These are phyloP conservation scores for Dioctria rufipes DNA, from an alignment of 2,888 invertebrate species.

Conservation along the genomic window DNA sequence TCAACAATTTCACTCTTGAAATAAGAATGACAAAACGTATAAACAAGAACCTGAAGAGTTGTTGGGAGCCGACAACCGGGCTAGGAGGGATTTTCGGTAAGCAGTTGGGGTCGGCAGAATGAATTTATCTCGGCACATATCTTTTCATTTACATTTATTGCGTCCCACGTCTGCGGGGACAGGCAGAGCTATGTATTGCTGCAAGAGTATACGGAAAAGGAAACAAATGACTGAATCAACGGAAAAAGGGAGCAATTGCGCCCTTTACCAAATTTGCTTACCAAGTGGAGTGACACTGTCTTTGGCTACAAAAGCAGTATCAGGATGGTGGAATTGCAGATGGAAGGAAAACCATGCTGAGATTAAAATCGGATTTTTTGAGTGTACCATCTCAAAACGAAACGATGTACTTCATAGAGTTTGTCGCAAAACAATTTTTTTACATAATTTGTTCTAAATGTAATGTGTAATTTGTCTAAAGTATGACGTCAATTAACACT, in stretches of 20 bases:
- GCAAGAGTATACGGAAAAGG: conserved; percentile 37
- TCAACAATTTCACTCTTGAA: conserved; percentile 54
- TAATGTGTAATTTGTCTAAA: too few relatives aligned
- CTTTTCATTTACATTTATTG: conserved; percentile 54
- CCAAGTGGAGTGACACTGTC: conserved; percentile 49
- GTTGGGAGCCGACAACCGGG: conserved; percentile 16
- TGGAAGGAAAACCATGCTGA: conserved; percentile 50
- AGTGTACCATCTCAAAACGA: conserved; percentile 39
- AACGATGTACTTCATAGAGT: background rate
- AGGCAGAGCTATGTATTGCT: conserved; percentile 21
- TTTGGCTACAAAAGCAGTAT: conserved; percentile 47
- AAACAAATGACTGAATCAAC: conserved; percentile 54
- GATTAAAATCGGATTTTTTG: conserved; percentile 51
- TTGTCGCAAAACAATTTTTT: background rate
- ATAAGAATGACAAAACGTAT: conserved; percentile 52
- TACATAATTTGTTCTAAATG: too few relatives aligned
- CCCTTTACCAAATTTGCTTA: conserved; percentile 53
- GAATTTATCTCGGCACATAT: conserved; percentile 54
- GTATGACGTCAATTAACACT: too few relatives aligned
- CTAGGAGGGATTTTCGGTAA: background rate
- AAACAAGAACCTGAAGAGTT: conserved; percentile 53
- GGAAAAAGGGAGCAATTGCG: conserved; percentile 53
- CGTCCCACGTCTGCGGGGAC: conserved; percentile 48
- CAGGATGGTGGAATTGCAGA: conserved; percentile 44
- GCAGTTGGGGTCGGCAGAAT: conserved; percentile 14